Conservation (phyloP, 2,113 vertebrate species). For the Sinocyclocheilus rhinocerous region DNA sequence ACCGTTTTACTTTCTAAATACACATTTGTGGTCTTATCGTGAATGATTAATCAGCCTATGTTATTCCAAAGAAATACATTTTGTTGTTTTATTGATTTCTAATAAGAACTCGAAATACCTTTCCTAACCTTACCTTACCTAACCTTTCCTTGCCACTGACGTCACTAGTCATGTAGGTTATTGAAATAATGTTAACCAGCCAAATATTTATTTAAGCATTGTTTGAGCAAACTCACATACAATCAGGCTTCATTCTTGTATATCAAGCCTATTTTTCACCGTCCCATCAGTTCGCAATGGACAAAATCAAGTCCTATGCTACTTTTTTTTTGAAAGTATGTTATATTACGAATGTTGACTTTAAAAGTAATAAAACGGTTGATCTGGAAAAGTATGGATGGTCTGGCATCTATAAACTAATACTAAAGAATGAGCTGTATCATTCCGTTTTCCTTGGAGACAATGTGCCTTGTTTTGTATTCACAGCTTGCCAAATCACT, state of each 20-base stretch:
- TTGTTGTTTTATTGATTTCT: neutral
- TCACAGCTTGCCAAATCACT: constrained; percentile 63
- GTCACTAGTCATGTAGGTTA: neutral
- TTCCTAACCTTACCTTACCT: too few relatives aligned
- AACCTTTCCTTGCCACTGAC: neutral
- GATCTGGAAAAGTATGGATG: neutral
- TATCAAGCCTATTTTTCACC: neutral
- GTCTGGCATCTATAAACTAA: neutral
- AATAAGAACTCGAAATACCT: neutral
- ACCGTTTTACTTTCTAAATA: neutral
- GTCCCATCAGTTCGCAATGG: neutral
- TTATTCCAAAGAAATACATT: neutral
- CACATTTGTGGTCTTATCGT: too few relatives aligned
- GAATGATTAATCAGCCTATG: too few relatives aligned
- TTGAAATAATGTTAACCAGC: neutral
- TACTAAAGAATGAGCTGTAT: neutral
- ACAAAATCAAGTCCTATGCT: neutral
- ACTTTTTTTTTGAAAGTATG: neutral
- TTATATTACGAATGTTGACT: neutral
- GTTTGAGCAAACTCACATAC: neutral
- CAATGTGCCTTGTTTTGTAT: constrained; percentile 56
- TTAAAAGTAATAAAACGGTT: neutral
- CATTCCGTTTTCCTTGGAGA: neutral
- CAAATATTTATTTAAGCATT: neutral
- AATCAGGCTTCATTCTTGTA: neutral